Conservation (phyloP, 2,797 vertebrate genomes). For the Silurus aristotelis region DNA sequence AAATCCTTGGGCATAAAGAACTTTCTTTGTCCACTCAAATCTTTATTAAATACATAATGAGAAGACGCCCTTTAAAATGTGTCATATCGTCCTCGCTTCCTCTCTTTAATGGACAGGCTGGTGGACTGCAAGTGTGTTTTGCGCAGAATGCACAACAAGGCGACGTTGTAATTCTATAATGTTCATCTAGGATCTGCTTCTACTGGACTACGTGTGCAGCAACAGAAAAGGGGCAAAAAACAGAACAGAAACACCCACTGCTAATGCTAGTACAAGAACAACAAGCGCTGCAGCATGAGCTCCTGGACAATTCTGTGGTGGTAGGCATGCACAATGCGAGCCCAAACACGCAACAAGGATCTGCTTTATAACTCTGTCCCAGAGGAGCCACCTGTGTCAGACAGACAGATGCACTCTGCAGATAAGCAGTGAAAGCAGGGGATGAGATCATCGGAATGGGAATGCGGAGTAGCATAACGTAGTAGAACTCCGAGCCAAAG, state of each 20-base stretch:
- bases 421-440: constrained; percentile 15
- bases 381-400: constrained; percentile 15
- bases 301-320: constrained; percentile 5
- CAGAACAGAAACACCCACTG: background rate
- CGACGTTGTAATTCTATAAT: background rate
- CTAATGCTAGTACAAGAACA: too few relatives aligned
- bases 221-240: background rate
- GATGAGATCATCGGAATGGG: constrained; percentile 23
- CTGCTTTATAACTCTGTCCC: constrained; percentile 31
- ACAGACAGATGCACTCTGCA: background rate
- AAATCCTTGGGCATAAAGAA: background rate
- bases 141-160: constrained; percentile 1
- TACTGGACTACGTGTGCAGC: background rate
- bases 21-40: constrained; percentile 20
- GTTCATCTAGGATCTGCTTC: constrained; percentile 33
- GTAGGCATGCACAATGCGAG: constrained; percentile 22
- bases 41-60: constrained; percentile 34
- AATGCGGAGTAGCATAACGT: constrained; percentile 6
- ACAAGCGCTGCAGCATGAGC: constrained; percentile 6
- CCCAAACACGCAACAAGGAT: constrained; percentile 31
- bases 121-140: constrained; percentile 39
- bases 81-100: constrained; percentile 40
- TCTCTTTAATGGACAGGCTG: constrained; percentile 57
- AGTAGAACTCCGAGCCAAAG: constrained; percentile 11
- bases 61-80: constrained; percentile 38